Evolutionary conservation across 35 echinoderm and acorn worm species (phyloP).

Genomic region (Strongylocentrotus purpuratus): DNA sequence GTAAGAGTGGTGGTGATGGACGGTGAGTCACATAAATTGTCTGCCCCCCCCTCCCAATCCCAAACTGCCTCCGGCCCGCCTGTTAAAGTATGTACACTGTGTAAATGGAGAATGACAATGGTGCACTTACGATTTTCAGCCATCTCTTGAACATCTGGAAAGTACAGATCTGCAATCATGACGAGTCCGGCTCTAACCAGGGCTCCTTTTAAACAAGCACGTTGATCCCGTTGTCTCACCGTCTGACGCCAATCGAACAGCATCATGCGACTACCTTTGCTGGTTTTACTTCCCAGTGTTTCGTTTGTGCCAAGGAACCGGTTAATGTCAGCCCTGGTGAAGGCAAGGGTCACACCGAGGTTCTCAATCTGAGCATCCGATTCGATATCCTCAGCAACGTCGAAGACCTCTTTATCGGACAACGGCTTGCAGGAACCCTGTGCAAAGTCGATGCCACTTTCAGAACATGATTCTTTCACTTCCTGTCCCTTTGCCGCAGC

Average conservation of each 20-base stretch:
- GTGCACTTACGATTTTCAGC: neutral
- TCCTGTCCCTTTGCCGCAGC: neutral
- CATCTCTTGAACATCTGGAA: neutral
- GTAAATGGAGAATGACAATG: neutral
- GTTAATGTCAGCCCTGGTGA: neutral
- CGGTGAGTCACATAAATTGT: no score
- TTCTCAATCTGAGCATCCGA: neutral
- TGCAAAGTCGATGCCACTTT: neutral
- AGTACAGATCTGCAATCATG: neutral
- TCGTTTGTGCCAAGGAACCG: neutral
- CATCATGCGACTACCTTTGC: no score
- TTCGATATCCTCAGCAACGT: neutral
- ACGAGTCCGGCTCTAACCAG: neutral
- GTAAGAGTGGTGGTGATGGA: no score
- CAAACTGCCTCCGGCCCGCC: no score
- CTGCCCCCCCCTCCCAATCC: no score
- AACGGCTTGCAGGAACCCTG: neutral
- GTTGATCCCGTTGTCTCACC: neutral
- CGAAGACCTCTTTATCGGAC: neutral
- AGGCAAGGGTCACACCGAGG: neutral
- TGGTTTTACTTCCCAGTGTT: neutral
- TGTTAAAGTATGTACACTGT: no score
- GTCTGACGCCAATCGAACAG: no score
- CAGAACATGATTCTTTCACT: neutral
- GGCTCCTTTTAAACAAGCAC: neutral